These are phyloP conservation scores for Nycticorax nycticorax DNA, from an alignment of 2,113 vertebrate genomes.

Conservation along the genomic window DNA sequence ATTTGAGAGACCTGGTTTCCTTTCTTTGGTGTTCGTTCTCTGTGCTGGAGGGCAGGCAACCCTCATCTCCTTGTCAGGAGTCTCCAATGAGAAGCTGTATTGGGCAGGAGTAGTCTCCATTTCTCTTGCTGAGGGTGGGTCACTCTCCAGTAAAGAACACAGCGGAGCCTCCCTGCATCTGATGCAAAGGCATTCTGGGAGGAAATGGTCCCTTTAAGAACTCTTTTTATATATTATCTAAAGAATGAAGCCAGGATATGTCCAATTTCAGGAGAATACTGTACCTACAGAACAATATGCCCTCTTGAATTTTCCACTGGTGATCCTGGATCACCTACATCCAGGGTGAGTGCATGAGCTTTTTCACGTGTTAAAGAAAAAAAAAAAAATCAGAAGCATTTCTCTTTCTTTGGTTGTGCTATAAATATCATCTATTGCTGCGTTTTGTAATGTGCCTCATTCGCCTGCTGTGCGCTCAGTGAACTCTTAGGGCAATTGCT, in stretches of 20 bases:
- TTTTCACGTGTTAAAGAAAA: not conserved
- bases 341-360: not conserved
- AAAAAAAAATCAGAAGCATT: not conserved
- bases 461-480: not conserved
- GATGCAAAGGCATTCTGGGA: not conserved
- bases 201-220: fast-evolving
- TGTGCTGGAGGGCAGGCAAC: not conserved
- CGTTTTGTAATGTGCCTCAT: not conserved
- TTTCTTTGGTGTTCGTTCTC: not conserved
- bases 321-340: not conserved
- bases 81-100: not conserved
- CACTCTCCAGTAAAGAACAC: not conserved
- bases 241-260: not conserved
- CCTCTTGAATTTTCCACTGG: not conserved
- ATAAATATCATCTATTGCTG: not conserved
- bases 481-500: not conserved
- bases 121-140: not conserved
- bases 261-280: not conserved
- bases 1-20: not conserved
- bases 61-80: not conserved
- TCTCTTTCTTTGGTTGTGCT: not conserved
- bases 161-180: not conserved
- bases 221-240: not conserved
- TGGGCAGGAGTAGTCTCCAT: not conserved
- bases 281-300: not conserved